Evolutionary conservation across 2,797 vertebrate genomes (phyloP).

Genomic region (Myripristis jacobus): DNA sequence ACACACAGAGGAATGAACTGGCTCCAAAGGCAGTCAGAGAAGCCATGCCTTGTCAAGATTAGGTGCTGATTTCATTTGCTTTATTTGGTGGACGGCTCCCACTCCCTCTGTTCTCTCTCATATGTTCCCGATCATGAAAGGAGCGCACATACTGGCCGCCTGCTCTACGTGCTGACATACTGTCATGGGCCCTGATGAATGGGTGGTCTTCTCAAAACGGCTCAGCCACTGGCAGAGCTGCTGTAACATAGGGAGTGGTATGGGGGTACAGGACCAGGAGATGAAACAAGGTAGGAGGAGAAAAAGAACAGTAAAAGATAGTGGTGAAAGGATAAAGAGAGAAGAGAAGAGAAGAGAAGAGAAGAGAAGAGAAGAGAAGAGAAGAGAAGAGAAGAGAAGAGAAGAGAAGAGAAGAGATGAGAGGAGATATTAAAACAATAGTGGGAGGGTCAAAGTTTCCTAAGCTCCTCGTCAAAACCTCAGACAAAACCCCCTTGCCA

Average conservation of each 20-base stretch:
- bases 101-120: constrained; percentile 25
- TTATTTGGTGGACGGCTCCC: constrained; percentile 9
- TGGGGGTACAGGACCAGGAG: constrained; percentile 18
- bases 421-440: constrained; percentile 26
- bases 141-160: constrained; percentile 30
- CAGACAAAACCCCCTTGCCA: constrained; percentile 35
- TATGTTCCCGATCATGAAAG: constrained; percentile 44
- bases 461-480: constrained; percentile 21
- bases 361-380: constrained; percentile 1
- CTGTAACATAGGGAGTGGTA: constrained; percentile 10
- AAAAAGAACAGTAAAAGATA: no score
- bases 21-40: constrained; percentile 30
- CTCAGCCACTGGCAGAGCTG: constrained; percentile 43
- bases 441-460: constrained; percentile 27
- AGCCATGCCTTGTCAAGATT: constrained; percentile 12
- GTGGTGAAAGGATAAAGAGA: no score
- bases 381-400: constrained; percentile 13
- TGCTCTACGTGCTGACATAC: constrained; percentile 37
- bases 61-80: constrained; percentile 15
- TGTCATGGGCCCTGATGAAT: constrained; percentile 57
- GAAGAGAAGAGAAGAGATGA: constrained; percentile 14
- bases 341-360: no score
- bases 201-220: constrained; percentile 56
- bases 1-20: neutral
- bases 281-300: constrained; percentile 8